A percentile compares a stretch with the other conserved stretches of the same genome.
phyloP scores from a whole-genome alignment of 2,888 invertebrate species.

The Chrysopilus asiliformis region DNA sequence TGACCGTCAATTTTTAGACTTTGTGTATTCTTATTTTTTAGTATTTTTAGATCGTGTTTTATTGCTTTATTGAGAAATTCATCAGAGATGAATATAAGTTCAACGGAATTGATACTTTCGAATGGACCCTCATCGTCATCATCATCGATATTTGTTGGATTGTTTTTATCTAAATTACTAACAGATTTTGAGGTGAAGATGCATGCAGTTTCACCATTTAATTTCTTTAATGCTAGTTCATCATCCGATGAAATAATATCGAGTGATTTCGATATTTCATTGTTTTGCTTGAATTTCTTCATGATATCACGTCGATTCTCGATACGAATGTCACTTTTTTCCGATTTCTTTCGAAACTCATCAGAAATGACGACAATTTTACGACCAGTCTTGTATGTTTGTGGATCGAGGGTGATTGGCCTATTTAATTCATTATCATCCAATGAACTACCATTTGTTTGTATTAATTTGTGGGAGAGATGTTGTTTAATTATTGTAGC shows the following conservation, averaged over 20 bases:
- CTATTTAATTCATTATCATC: background rate
- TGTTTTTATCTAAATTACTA: conserved; percentile 7
- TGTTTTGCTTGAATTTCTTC: conserved; percentile 9
- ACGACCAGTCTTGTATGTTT: background rate
- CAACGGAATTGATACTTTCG: conserved; percentile 17
- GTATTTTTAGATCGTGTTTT: conserved; percentile 15
- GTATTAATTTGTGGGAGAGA: background rate
- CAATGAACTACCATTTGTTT: background rate
- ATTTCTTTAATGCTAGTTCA: background rate
- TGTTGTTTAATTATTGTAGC: background rate
- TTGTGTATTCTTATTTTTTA: conserved; percentile 12
- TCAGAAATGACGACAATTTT: conserved; percentile 13
- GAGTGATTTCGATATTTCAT: conserved; percentile 12
- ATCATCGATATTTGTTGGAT: conserved; percentile 4
- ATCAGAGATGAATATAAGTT: conserved; percentile 19
- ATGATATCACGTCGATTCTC: conserved; percentile 8
- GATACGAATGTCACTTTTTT: conserved; percentile 9
- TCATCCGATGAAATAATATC: conserved; percentile 10
- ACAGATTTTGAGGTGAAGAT: conserved; percentile 11
- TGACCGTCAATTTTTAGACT: background rate
- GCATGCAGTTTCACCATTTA: background rate
- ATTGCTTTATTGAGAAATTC: conserved; percentile 17
- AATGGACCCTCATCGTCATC: conserved; percentile 14
- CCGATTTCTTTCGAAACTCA: conserved; percentile 12
- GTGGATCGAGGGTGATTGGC: background rate